Conservation (phyloP, 2,797 vertebrate genomes). For the Gambusia yucatana region DNA sequence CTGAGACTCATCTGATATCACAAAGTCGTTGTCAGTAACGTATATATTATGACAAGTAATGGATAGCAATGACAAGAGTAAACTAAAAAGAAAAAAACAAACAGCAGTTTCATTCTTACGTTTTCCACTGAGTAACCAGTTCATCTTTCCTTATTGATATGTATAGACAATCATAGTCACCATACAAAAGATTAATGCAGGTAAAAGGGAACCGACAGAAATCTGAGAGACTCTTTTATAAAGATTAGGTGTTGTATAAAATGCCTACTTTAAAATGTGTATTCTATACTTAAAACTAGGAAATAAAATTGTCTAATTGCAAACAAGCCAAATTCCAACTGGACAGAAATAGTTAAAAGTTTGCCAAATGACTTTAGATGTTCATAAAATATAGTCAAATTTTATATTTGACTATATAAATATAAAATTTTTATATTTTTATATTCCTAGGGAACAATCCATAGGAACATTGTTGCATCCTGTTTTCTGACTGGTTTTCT, state of each 20-base stretch:
- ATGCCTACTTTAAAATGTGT: neutral
- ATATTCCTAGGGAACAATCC: neutral
- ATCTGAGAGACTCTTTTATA: neutral
- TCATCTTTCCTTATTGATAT: neutral
- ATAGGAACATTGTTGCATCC: neutral
- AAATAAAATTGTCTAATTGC: neutral
- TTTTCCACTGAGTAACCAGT: neutral
- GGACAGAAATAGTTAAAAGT: neutral
- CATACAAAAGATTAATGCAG: neutral
- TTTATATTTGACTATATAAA: too few relatives aligned
- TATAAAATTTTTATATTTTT: too few relatives aligned
- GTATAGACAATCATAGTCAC: neutral
- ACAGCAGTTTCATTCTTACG: neutral
- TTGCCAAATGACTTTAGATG: neutral
- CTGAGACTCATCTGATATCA: neutral
- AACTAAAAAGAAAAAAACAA: neutral
- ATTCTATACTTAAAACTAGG: neutral
- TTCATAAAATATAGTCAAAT: neutral
- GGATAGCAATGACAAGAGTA: neutral
- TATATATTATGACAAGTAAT: slow-evolving; percentile 9
- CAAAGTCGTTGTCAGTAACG: neutral
- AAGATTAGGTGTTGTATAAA: neutral
- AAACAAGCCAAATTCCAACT: neutral
- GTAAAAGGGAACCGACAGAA: neutral
- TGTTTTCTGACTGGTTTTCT: neutral